Evolutionary conservation across 2,797 vertebrate species (phyloP).

Genomic region (Avahi laniger): DNA sequence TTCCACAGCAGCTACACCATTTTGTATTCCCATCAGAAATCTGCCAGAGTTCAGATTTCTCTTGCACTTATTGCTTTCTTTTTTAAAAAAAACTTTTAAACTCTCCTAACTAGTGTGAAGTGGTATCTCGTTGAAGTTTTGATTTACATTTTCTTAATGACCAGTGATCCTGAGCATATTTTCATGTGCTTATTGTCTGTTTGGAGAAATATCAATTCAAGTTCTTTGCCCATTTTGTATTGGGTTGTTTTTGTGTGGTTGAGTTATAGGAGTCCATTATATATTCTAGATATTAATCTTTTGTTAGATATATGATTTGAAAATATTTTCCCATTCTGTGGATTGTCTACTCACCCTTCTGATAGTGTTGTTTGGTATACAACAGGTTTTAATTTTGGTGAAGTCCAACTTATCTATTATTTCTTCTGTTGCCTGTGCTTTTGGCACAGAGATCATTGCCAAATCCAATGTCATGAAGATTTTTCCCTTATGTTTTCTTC

Average conservation of each 20-base stretch:
- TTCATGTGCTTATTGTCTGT: not conserved
- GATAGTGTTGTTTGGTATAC: not conserved
- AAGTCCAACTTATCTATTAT: not conserved
- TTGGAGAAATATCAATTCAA: not conserved
- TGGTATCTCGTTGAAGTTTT: not conserved
- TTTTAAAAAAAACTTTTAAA: not conserved
- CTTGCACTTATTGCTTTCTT: not conserved
- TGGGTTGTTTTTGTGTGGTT: not conserved
- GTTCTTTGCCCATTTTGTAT: not conserved
- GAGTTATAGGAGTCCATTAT: not conserved
- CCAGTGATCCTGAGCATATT: not conserved
- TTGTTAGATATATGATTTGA: not conserved
- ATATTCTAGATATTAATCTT: not conserved
- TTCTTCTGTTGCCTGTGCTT: not conserved
- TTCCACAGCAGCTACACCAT: not conserved
- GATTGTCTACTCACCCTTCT: not conserved
- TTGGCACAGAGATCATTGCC: not conserved
- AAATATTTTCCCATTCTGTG: not conserved
- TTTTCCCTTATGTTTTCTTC: not conserved
- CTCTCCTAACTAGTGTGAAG: not conserved
- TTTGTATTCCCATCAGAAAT: not conserved
- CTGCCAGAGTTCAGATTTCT: not conserved
- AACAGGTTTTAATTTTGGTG: not conserved
- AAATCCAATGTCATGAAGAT: not conserved
- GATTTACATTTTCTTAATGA: not conserved